phyloP scores from a whole-genome alignment of 2,888 invertebrate species.

The Helobdella robusta region DNA sequence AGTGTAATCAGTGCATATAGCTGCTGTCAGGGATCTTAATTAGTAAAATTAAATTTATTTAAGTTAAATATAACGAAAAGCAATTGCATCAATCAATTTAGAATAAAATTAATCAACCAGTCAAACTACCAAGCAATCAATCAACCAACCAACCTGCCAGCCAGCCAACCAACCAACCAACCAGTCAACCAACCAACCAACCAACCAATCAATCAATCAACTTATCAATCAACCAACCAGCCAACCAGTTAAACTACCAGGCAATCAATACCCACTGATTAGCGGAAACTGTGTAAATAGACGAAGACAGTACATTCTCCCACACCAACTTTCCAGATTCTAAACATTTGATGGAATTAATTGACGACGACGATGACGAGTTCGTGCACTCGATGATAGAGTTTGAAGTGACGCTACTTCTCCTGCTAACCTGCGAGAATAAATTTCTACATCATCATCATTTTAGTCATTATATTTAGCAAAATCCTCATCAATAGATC shows the following conservation, averaged over 20 bases:
- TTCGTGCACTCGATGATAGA: conserved; percentile 28
- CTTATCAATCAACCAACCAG: not conserved
- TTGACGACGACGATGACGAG: too few species aligned
- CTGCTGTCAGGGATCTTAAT: conserved; percentile 55
- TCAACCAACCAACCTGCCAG: not conserved
- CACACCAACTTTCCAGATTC: conserved; percentile 37
- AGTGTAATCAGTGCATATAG: conserved; percentile 61
- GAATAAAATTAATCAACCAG: not conserved
- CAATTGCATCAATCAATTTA: conserved; percentile 2
- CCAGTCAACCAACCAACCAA: conserved; percentile 3
- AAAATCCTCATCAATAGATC: too few species aligned
- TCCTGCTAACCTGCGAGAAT: too few species aligned
- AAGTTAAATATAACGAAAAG: not conserved
- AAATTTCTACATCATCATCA: too few species aligned
- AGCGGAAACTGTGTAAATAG: conserved; percentile 35
- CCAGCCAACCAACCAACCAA: conserved; percentile 10
- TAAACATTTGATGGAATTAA: not conserved
- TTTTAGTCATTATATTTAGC: too few species aligned
- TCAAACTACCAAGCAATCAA: too few species aligned
- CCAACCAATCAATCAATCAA: not conserved
- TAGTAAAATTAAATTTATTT: not conserved
- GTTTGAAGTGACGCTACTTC: too few species aligned
- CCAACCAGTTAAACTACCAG: not conserved
- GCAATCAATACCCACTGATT: conserved; percentile 7
- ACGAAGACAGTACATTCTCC: conserved; percentile 44